Base-by-base conservation (phyloP, 2,113 vertebrate species). In the Prunella fulvescens region DNA sequence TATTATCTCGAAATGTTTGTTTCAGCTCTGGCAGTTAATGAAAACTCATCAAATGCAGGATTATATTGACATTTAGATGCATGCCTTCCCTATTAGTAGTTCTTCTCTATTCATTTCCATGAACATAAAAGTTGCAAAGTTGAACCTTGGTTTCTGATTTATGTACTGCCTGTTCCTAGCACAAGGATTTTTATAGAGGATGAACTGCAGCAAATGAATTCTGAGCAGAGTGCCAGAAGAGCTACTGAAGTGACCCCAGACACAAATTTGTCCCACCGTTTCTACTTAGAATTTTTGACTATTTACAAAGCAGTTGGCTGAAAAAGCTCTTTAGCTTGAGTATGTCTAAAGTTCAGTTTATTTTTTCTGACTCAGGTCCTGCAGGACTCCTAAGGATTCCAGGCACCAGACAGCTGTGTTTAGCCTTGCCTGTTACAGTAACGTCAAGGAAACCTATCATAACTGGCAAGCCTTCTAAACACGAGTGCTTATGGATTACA, bases 341-440 rank as follows among this genome's bases (percentile, higher is more conserved):
- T 45, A 62, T 65, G 88, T 83, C 65, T 92, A 95, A 90, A 94
- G 86, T 92, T 90, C 92, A 96, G 97, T 98, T 98, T 98, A 97
- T 97, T 98, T 98, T 92, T 96, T 95, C 88, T 80, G 69, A 71
- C 42, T 96, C 3, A 8, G 50, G 72, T 93, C 86, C 93, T 96
- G 84, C 84, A 95, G 96, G 93, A 92, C 93, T 92, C 88, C 90
- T 93, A 94, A 94, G 93, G 86, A 79, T 77, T 90, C 65, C 87
- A 96, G 96, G 94, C 96, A 97, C 93, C 94, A 97, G 86, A 86
- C 97, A 97, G 95, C 97, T 97, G 96, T 97, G 95, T 97, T 98
- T 97, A 97, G 97, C 96, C 93, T 96, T 93, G 77, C 92, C 77
- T 93, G 12, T 86, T 97, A 91, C 82, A 91, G 86, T 60, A 91